These are phyloP conservation scores for Chaetura pelagica DNA, from an alignment of 2,113 vertebrate genomes.

Conservation along the genomic window DNA sequence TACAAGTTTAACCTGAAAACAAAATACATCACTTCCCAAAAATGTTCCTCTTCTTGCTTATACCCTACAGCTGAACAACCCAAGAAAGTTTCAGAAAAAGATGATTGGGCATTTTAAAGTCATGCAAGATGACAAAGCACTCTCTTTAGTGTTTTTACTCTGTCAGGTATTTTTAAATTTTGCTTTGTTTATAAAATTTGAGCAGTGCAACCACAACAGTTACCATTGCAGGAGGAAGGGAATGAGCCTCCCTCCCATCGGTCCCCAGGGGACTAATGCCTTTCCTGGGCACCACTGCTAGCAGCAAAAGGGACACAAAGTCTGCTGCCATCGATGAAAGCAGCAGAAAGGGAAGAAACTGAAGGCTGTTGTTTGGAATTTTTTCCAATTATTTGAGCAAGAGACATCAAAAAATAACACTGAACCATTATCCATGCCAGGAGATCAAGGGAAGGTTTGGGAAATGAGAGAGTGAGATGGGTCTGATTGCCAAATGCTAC, in stretches of 20 bases:
- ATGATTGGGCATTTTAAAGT: neutral
- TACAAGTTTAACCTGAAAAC: neutral
- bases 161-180: neutral
- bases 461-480: neutral
- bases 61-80: neutral
- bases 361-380: neutral
- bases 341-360: neutral
- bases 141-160: neutral
- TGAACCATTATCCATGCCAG: neutral
- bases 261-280: no score
- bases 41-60: neutral
- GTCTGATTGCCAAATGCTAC: constrained; percentile 56
- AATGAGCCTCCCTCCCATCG: neutral
- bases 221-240: neutral
- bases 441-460: constrained; percentile 23
- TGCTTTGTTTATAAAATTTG: neutral
- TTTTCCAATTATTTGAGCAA: constrained; percentile 7
- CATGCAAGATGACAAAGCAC: neutral
- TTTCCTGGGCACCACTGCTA: neutral
- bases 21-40: neutral
- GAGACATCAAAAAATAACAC: neutral
- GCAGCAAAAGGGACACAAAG: neutral
- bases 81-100: neutral
- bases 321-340: neutral
- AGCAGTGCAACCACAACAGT: neutral